Percentiles rank a stretch among this genome's conserved stretches.
phyloP scores from a whole-genome alignment of 2,888 invertebrate species.

The Drosophila pullipes region DNA sequence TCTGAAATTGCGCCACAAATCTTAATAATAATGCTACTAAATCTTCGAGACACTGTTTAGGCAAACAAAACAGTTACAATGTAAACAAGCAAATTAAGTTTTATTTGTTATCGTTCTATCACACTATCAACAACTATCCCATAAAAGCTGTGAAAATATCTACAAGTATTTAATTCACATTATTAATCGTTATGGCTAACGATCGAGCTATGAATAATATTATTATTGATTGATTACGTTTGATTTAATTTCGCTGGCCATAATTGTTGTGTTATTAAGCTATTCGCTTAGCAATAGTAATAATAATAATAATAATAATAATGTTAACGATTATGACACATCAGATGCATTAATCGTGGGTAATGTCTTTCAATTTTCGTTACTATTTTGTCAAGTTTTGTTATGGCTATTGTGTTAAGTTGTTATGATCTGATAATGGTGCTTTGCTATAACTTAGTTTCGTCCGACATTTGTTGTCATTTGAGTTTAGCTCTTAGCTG shows the following conservation, averaged over 20 bases:
- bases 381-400: conserved; percentile 24
- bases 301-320: background rate
- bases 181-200: background rate
- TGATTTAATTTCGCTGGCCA: background rate
- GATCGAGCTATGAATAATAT: background rate
- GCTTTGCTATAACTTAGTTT: conserved; percentile 41
- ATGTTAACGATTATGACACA: conserved; percentile 14
- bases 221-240: conserved; percentile 4
- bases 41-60: background rate
- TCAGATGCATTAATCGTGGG: conserved; percentile 11
- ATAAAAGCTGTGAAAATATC: background rate
- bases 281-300: conserved; percentile 5
- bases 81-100: conserved; percentile 4
- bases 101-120: background rate
- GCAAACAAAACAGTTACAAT: background rate
- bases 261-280: background rate
- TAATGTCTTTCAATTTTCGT: conserved; percentile 19
- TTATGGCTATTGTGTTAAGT: conserved; percentile 24
- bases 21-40: background rate
- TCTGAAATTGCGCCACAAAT: conserved; percentile 2
- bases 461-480: conserved; percentile 1
- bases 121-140: background rate
- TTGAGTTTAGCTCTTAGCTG: conserved; percentile 8
- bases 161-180: background rate
- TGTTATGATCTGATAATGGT: conserved; percentile 53